Percentiles rank a stretch among this genome's conserved stretches.
phyloP scores from a whole-genome alignment of 2,888 invertebrate species.

The Polydrusus pterygomalis region DNA sequence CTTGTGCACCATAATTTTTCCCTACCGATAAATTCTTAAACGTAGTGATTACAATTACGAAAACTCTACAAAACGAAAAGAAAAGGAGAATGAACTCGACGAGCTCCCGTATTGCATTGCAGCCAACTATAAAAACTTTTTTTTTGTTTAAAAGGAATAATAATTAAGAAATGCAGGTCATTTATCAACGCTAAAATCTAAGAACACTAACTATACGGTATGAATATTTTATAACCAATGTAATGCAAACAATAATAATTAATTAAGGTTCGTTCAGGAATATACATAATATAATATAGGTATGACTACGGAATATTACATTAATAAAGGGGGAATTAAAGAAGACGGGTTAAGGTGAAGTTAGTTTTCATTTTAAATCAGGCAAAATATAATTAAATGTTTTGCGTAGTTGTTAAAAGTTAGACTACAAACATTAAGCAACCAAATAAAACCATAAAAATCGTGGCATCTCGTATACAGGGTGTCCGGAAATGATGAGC shows the following conservation, averaged over 20 bases:
- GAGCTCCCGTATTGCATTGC: slow-evolving; percentile 35
- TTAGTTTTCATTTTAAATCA: too few relatives aligned
- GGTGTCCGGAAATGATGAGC: too few relatives aligned
- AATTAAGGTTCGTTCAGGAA: not conserved
- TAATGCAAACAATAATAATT: not conserved
- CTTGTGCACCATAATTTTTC: not conserved
- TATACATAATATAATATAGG: too few relatives aligned
- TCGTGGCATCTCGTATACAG: too few relatives aligned
- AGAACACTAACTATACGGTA: slow-evolving; percentile 33
- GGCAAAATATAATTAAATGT: too few relatives aligned
- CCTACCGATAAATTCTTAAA: not conserved
- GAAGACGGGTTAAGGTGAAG: too few relatives aligned
- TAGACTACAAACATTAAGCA: too few relatives aligned
- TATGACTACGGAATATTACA: too few relatives aligned
- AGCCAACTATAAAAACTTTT: slow-evolving; percentile 46
- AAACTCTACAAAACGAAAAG: slow-evolving; percentile 41
- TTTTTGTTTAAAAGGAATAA: slow-evolving; percentile 45
- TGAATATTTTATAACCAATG: slow-evolving; percentile 7
- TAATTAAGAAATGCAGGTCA: slow-evolving; percentile 49
- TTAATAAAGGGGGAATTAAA: too few relatives aligned
- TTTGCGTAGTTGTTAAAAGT: too few relatives aligned
- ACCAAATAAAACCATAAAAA: too few relatives aligned
- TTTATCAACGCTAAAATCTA: slow-evolving; percentile 44
- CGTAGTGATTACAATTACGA: slow-evolving; percentile 6
- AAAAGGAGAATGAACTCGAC: slow-evolving; percentile 50